Evolutionary conservation across 2,888 invertebrate genomes (phyloP).

Genomic region (Tenthredo notha): DNA sequence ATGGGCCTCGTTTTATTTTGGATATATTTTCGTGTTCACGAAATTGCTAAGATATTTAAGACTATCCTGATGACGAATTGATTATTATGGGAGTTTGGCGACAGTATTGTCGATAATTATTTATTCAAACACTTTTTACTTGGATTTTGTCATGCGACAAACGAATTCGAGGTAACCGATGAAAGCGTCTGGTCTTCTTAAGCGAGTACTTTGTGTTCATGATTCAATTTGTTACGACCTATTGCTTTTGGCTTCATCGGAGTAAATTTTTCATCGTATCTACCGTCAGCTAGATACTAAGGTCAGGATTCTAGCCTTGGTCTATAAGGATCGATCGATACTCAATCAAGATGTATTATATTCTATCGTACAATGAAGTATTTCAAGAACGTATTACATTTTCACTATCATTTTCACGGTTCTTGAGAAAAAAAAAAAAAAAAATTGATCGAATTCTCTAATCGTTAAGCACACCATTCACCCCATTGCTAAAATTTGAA

Average conservation of each 20-base stretch:
- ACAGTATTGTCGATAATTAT: not conserved
- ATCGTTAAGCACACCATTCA: not conserved
- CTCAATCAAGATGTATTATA: conserved; percentile 12
- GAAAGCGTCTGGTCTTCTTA: conserved; percentile 3
- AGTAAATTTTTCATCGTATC: conserved; percentile 1
- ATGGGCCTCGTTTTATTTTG: not conserved
- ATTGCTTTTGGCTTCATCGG: conserved; percentile 5
- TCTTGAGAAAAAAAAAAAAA: not conserved
- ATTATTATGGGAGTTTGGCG: not conserved
- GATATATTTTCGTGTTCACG: not conserved
- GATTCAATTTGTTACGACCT: conserved; percentile 9
- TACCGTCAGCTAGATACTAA: not conserved
- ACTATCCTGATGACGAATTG: not conserved
- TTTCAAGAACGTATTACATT: not conserved
- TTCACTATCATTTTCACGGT: not conserved
- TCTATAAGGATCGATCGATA: conserved; percentile 22
- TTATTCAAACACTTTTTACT: not conserved
- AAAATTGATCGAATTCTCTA: not conserved
- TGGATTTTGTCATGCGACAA: not conserved
- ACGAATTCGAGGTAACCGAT: not conserved
- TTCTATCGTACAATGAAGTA: conserved; percentile 8
- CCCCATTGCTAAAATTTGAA: not conserved
- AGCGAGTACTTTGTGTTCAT: not conserved
- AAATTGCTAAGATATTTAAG: not conserved
- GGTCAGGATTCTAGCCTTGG: conserved; percentile 9